Evolutionary conservation across 2,888 invertebrate species (phyloP).

Genomic region (Dendrolimus houi): DNA sequence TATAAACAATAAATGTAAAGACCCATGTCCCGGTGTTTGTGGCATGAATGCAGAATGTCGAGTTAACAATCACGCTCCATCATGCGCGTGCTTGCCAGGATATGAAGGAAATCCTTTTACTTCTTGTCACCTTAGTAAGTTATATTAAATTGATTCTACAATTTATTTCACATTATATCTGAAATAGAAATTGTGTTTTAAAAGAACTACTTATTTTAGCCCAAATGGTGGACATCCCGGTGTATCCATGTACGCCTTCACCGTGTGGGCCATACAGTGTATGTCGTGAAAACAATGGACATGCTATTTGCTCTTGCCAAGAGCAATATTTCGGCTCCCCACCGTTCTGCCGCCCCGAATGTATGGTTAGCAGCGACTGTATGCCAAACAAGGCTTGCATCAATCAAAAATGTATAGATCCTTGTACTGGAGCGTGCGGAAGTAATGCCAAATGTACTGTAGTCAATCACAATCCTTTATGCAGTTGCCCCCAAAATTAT

Average conservation of each 20-base stretch:
- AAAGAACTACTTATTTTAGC: conserved; percentile 36
- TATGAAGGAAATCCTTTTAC: conserved; percentile 87
- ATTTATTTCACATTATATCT: neutral
- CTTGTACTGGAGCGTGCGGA: conserved; percentile 90
- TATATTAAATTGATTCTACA: neutral
- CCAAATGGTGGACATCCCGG: conserved; percentile 43
- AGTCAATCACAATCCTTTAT: conserved; percentile 90
- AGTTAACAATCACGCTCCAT: conserved; percentile 88
- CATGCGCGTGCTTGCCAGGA: conserved; percentile 83
- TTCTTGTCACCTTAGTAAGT: conserved; percentile 79
- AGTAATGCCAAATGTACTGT: conserved; percentile 87
- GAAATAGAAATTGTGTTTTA: neutral
- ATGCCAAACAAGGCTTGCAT: conserved; percentile 87
- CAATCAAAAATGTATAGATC: conserved; percentile 87
- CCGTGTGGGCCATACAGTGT: conserved; percentile 90
- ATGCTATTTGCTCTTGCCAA: conserved; percentile 89
- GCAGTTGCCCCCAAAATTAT: conserved; percentile 85
- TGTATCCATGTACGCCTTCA: conserved; percentile 77
- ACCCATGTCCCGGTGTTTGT: conserved; percentile 89
- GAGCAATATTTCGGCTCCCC: conserved; percentile 87
- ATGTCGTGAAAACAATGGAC: conserved; percentile 82
- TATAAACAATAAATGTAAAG: conserved; percentile 87
- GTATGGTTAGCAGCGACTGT: conserved; percentile 89
- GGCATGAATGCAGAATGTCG: conserved; percentile 90
- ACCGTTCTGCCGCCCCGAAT: conserved; percentile 87